Evolutionary conservation across 2,888 invertebrate genomes (phyloP), one percentile per base, ranked within the genome.

Genomic region (Neocrepidodera transversa): DNA sequence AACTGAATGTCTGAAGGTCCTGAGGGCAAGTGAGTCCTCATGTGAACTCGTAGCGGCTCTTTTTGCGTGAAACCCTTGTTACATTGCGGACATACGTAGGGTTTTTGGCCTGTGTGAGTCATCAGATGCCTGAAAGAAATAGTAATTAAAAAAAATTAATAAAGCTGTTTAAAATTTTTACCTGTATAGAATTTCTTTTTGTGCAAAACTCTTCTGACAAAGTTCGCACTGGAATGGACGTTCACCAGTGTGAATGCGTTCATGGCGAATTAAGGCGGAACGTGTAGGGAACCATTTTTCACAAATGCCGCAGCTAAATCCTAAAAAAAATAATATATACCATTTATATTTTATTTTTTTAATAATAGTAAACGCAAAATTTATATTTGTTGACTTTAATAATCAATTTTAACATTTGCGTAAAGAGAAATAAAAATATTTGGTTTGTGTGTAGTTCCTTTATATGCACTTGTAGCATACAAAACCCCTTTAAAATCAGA

Each of bases 61-160:
- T 89, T 87, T 76, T 91, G 91, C 0, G 89, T 88, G 78, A 89
- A 91, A 16, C 66, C 85, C 73, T 87, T 87, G 0, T 83, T 80
- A 71, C 91, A 91, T 62, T 80, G 78, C 0, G 81, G 76, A 73
- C 91, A 91, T 65, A 82, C 82, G 79, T 86, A 87, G 6, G 90
- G 90, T 59, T 87, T 88, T 49, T 83, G 81, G 17, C 84, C 84
- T 0, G 84, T 82, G 63, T 85, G 85, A 0, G 82, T 83, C 74
- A 86, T 83, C 71, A 83, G 76, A 75, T 89, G 89, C 0, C 88
- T 75, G 23, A 18, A 53, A 52, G 8, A 28, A 40, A 20, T 17
- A 40, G 10, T 18, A 49, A 18, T 17, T 14, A 23, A 45, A 10
- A n/a, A 30, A 30, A 30, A 30, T 30, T n/a, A n/a, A 30, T 30